Evolutionary conservation across 2,797 vertebrate genomes (phyloP), one percentile per base, ranked within the genome.

Genomic region (Heliangelus exortis): DNA sequence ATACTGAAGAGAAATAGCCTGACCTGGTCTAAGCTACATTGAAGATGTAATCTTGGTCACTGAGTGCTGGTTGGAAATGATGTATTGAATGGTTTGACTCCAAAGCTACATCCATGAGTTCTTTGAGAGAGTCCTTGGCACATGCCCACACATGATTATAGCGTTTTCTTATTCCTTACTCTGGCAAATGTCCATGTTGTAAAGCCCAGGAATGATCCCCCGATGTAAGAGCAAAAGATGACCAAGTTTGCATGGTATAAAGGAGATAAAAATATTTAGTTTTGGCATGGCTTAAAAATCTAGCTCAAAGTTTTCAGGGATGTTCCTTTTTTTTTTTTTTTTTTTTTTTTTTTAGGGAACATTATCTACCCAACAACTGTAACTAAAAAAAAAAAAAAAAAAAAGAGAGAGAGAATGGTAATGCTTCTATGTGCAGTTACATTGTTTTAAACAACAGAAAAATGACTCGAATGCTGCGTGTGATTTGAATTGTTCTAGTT

Each of bases 401-500:
- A 66, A 36, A 79, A 63, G 33, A 43, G 23, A 23, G 23, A 12
- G 12, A 4, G 7, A 63, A 84, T 58, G 85, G 69, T 57, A 79
- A 67, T 90, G 86, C 87, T 92, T 94, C 73, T 85, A 13, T 86
- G 89, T 95, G 74, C 72, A 87, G n/a, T 80, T 88, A 34, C 1
- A 39, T 69, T 22, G 41, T 89, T 94, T 68, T 74, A 87, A 87
- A 92, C 59, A 89, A 90, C 93, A 45, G 7, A 83, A 92, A 93
- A 85, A 51, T 62, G 10, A 88, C 50, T 75, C 28, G 22, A 66
- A 95, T 66, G 47, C 43, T 93, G 54, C 57, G 74, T 72, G 16
- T 74, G 65, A 90, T 96, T 95, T 91, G 87, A 94, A 69, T 84
- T 95, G 86, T 91, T 97, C 50, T 20, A 51, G 25, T 92, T 90